Evolutionary conservation across 1,140 invertebrate genomes (phyloP).

Genomic region (Heliconius hewitsoni): DNA sequence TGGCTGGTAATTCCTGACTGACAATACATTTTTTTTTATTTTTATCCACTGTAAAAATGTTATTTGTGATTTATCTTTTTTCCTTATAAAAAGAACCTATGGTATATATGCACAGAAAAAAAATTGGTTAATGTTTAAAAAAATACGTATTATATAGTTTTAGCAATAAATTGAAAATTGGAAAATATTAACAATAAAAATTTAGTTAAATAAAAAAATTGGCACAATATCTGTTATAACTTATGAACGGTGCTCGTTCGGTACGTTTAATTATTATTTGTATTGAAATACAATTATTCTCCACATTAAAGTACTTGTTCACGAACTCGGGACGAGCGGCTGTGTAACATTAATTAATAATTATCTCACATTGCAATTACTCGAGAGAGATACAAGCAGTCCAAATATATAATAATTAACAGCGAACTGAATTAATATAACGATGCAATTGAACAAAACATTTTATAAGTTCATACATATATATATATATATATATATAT

Average conservation of each 20-base stretch:
- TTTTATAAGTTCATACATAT: background rate
- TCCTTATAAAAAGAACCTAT: too few relatives aligned
- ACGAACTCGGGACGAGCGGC: slow-evolving; percentile 3
- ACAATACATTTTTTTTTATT: background rate
- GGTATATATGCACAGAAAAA: too few relatives aligned
- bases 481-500: background rate
- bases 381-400: slow-evolving; percentile 28
- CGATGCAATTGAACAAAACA: background rate
- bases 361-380: slow-evolving; percentile 33
- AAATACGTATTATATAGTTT: too few relatives aligned
- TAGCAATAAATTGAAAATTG: background rate
- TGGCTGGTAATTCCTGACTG: background rate
- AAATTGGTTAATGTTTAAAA: too few relatives aligned
- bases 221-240: background rate
- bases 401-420: slow-evolving; percentile 31
- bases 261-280: background rate
- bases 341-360: slow-evolving; percentile 33
- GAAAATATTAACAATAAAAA: background rate
- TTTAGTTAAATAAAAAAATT: background rate
- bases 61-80: too few relatives aligned
- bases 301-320: background rate
- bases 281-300: background rate
- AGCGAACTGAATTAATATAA: slow-evolving; percentile 19
- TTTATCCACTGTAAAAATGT: background rate
- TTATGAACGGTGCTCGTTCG: background rate